phyloP scores from a whole-genome alignment of 2,113 vertebrate species.

The Anarrhichthys ocellatus region DNA sequence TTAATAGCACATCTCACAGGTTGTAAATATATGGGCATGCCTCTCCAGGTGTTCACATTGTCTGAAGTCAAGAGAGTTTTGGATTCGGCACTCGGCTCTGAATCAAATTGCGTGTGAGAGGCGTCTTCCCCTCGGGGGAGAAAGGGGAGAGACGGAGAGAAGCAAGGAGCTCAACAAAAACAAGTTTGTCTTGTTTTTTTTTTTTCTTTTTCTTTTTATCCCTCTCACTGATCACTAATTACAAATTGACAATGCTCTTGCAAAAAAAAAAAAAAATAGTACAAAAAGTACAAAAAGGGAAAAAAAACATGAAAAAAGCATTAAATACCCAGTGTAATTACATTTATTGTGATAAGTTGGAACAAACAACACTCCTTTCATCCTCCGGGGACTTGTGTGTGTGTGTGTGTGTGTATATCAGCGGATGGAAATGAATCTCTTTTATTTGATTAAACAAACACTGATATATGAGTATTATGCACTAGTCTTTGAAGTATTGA shows the following conservation, averaged over 20 bases:
- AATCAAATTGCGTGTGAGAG: constrained; percentile 68
- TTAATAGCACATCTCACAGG: constrained; percentile 46
- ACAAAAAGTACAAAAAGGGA: constrained; percentile 52
- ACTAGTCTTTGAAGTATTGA: constrained; percentile 41
- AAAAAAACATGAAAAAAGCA: constrained; percentile 48
- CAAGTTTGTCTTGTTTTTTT: constrained; percentile 71
- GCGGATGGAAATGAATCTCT: constrained; percentile 43
- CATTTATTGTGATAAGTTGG: constrained; percentile 72
- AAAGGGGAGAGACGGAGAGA: constrained; percentile 35
- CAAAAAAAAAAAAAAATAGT: constrained; percentile 11
- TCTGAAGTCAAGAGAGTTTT: constrained; percentile 50
- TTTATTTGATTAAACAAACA: constrained; percentile 53
- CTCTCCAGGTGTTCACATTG: constrained; percentile 26
- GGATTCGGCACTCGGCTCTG: constrained; percentile 33
- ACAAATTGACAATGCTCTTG: constrained; percentile 65
- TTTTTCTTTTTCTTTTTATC: constrained; percentile 63
- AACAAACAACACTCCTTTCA: constrained; percentile 59
- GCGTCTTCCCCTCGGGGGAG: constrained; percentile 56
- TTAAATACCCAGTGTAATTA: constrained; percentile 73
- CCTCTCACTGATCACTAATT: constrained; percentile 79
- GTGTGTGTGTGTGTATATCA: not conserved
- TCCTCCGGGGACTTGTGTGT: constrained; percentile 48
- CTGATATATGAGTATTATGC: constrained; percentile 30
- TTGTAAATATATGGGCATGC: constrained; percentile 2
- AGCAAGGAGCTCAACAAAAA: constrained; percentile 56